Evolutionary conservation across 2,797 vertebrate species (phyloP), one percentile per base, ranked within the genome.

Genomic region (Silurus lanzhouensis): DNA sequence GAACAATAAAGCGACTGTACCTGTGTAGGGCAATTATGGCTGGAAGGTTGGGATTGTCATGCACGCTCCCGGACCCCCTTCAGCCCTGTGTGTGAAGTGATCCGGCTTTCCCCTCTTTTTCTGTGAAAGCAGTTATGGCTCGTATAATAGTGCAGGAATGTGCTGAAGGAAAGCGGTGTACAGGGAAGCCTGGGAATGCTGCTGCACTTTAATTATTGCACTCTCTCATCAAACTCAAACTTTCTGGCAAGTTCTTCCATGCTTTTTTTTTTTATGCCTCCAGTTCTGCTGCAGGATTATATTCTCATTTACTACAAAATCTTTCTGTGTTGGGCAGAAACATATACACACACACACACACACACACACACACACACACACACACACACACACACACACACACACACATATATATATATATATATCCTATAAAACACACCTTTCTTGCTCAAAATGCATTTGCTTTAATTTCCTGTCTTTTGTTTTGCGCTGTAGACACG

Each of bases 1-100:
- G 31, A 90, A 93, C 92, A 92, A 91, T 92, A 89, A 91, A 89
- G 90, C 91, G 93, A 93, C 91, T 89, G 88, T 93, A 94, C 92
- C 91, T 94, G 91, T 90, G 90, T 89, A 88, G 88, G 88, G 90
- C 81, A 87, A 77, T 64, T 64, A 75, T 90, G 92, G 91, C 92
- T 88, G 91, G 90, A 90, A 86, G 78, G 63, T 92, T 92, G 90
- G 70, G 83, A 92, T 89, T 79, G 88, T 90, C 58, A 74, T 86
- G 63, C 90, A 89, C 92, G 89, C 88, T 88, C 85, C 88, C 82
- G 20, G 74, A 25, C 80, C 86, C 77, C 79, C 90, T 89, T 55
- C 66, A 89, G 84, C 70, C 72, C 25, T 15, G 84, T 83, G 85
- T 89, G 75, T 86, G 75, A 81, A 88, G 89, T 85, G 85, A 86